Evolutionary conservation across 2,797 vertebrate species (phyloP).

Genomic region (Siniperca obscura): DNA sequence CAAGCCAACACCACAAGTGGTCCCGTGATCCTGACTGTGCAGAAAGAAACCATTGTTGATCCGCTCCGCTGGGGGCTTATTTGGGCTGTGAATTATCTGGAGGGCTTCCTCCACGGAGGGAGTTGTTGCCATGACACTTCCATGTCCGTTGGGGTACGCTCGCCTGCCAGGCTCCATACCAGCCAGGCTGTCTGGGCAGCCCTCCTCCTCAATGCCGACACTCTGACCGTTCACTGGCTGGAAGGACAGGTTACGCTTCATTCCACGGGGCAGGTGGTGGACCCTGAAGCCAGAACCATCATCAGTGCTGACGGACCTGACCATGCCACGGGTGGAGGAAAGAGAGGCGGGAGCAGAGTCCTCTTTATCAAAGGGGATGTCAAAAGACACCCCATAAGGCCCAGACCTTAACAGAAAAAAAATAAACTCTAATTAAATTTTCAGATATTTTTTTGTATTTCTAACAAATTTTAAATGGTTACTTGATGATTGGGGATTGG

Average conservation of each 20-base stretch:
- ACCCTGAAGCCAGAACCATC: conserved; percentile 91
- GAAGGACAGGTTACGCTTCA: conserved; percentile 93
- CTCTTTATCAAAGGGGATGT: conserved; percentile 96
- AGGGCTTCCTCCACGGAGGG: conserved; percentile 95
- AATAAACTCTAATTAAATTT: not conserved
- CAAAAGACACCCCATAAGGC: conserved; percentile 96
- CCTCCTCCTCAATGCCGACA: conserved; percentile 90
- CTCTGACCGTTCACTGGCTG: conserved; percentile 93
- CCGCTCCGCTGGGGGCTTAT: conserved; percentile 83
- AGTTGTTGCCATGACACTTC: conserved; percentile 75
- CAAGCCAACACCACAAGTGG: conserved; percentile 65
- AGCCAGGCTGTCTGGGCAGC: conserved; percentile 79
- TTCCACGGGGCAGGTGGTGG: conserved; percentile 85
- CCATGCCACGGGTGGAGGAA: conserved; percentile 86
- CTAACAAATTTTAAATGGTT: not conserved
- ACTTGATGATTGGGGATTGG: not conserved
- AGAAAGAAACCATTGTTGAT: conserved; percentile 94
- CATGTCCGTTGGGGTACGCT: conserved; percentile 80
- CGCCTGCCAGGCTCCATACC: conserved; percentile 68
- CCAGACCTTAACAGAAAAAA: conserved; percentile 87
- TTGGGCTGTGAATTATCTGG: conserved; percentile 92
- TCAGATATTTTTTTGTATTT: not conserved
- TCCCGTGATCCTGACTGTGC: conserved; percentile 84
- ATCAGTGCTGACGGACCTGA: conserved; percentile 94
- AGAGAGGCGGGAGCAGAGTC: conserved; percentile 75